Percentiles rank a stretch among this genome's conserved stretches.
phyloP scores from a whole-genome alignment of 2,888 invertebrate genomes.

The Drosophila falleni region DNA sequence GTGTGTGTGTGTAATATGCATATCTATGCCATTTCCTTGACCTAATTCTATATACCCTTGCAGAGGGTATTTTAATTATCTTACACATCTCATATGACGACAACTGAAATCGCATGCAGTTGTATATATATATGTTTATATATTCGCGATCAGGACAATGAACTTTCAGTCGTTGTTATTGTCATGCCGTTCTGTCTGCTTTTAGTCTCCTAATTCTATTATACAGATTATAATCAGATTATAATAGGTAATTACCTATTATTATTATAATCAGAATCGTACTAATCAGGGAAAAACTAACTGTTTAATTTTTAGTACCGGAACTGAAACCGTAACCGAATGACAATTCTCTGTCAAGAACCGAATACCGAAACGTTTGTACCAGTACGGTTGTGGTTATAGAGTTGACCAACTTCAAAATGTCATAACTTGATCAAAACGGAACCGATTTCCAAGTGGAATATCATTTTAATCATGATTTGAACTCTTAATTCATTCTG shows the following conservation, averaged over 20 bases:
- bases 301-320: too few species aligned
- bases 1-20: not conserved
- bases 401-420: too few species aligned
- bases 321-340: too few species aligned
- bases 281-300: too few species aligned
- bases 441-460: too few species aligned
- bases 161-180: constrained; percentile 2
- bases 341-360: too few species aligned
- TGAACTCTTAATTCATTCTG: too few species aligned
- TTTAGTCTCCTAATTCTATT: not conserved
- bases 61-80: constrained; percentile 8
- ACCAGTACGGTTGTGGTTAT: too few species aligned
- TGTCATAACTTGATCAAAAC: too few species aligned
- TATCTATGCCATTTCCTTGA: constrained; percentile 35
- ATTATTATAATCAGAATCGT: not conserved
- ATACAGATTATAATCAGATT: not conserved
- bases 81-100: not conserved
- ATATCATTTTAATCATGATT: too few species aligned
- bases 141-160: constrained; percentile 12
- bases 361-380: too few species aligned
- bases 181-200: not conserved
- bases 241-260: not conserved
- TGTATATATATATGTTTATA: not conserved
- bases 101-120: constrained; percentile 10
- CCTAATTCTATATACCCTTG: constrained; percentile 29